phyloP scores from a whole-genome alignment of 2,797 vertebrate species.

The Emydoidea blandingii region DNA sequence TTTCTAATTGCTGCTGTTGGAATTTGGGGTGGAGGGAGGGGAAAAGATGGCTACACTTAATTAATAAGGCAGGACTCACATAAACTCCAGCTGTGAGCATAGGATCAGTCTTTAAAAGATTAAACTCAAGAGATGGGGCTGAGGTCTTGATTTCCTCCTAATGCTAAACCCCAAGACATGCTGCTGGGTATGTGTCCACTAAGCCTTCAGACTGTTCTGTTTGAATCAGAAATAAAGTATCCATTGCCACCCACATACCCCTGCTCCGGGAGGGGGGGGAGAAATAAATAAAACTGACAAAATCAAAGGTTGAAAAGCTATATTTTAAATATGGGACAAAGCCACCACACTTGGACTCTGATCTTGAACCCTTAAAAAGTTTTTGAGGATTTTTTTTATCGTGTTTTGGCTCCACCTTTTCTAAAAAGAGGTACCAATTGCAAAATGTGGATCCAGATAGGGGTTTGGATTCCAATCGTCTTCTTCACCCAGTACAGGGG shows the following conservation, averaged over 20 bases:
- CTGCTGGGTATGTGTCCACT: constrained; percentile 59
- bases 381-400: not conserved
- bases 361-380: constrained; percentile 28
- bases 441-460: not conserved
- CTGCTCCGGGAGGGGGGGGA: not conserved
- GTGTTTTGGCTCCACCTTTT: not conserved
- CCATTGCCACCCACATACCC: constrained; percentile 46
- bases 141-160: constrained; percentile 61
- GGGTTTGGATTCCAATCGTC: not conserved
- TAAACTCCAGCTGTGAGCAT: constrained; percentile 78
- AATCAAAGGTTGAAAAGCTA: constrained; percentile 50
- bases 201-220: constrained; percentile 49
- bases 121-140: constrained; percentile 57
- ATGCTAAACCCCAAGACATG: constrained; percentile 59
- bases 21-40: not conserved
- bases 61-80: constrained; percentile 77
- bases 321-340: constrained; percentile 38
- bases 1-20: constrained; percentile 76
- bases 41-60: constrained; percentile 72
- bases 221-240: constrained; percentile 63
- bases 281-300: constrained; percentile 60
- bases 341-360: not conserved
- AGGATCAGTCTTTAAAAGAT: constrained; percentile 75
- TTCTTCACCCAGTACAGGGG: constrained; percentile 25
- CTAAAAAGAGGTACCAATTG: constrained; percentile 22